Evolutionary conservation across 1,140 invertebrate species (phyloP), one percentile per base, ranked within the genome.

Genomic region (Drosophila sproati): DNA sequence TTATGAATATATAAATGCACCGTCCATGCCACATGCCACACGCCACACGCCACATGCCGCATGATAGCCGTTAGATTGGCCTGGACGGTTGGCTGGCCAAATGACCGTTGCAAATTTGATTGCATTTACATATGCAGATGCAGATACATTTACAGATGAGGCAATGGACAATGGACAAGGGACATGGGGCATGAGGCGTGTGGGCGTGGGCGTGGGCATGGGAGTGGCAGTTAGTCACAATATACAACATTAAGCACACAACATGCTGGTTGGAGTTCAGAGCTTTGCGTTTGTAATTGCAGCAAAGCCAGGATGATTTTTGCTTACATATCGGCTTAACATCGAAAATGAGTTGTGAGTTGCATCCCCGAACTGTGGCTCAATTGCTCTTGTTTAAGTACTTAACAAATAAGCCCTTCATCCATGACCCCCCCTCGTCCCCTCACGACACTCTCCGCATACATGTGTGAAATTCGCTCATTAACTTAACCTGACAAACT

Each of bases 21-120:
- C 67, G 67, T 75, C 45, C 67, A 72, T 57, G 73, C 68, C 52
- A 35, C 67, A 67, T 52, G 41, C 34, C 64, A 56, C 43, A 59
- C 45, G 41, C 51, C 61, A 28, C 52, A 48, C 45, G 41, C 51
- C 61, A 28, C 52, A 48, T 41, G 68, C 73, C 61, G 55, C 82
- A 78, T 73, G 66, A 87, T 80, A 85, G 76, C 77, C 82, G 70
- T 87, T 89, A 87, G 83, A 87, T 88, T 87, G 83, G 77, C 73
- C 73, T 79, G 72, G 66, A 70, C 72, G 66, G 56, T 56, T 74
- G 76, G 73, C 79, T 83, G 79, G 79, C 82, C 82, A 86, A 86
- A 86, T 86, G 82, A 88, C 83, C 83, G 80, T 87, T 80, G 83
- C 77, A 82, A 87, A 87, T 87, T 82, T 88, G 80, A 87, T 87